Conservation (phyloP, 53 echinoderm and acorn worm species). For the Mesocentrotus franciscanus region DNA sequence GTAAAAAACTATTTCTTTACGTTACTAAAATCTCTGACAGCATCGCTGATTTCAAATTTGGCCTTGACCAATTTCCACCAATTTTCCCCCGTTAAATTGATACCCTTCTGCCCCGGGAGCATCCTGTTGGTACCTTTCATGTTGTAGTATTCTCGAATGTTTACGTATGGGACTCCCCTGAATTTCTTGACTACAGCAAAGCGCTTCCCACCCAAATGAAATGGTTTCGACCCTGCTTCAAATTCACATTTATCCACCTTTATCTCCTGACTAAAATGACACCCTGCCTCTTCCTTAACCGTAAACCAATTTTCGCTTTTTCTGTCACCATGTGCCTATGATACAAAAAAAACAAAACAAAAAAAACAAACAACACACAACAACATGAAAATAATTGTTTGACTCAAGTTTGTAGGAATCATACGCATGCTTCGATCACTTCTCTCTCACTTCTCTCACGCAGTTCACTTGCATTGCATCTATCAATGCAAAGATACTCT, state of each 20-base stretch:
- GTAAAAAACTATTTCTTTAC: not conserved
- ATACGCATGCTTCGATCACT: constrained; percentile 17
- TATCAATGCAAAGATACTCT: not conserved
- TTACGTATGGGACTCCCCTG: constrained; percentile 41
- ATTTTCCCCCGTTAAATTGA: constrained; percentile 49
- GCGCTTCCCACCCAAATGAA: too few relatives aligned
- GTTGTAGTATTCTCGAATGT: constrained; percentile 37
- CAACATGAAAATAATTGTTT: too few relatives aligned
- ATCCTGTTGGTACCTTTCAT: constrained; percentile 29
- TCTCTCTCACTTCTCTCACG: constrained; percentile 1
- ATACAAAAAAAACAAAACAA: too few relatives aligned
- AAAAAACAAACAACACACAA: too few relatives aligned
- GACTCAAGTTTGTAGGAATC: too few relatives aligned
- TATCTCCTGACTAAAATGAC: too few relatives aligned
- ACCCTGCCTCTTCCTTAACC: too few relatives aligned
- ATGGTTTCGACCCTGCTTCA: too few relatives aligned
- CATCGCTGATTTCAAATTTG: not conserved
- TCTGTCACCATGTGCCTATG: too few relatives aligned
- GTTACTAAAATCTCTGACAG: not conserved
- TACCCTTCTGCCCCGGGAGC: constrained; percentile 38
- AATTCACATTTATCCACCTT: too few relatives aligned
- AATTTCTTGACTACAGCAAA: too few relatives aligned
- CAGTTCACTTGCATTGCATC: not conserved
- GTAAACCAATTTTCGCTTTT: too few relatives aligned
- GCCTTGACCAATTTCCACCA: constrained; percentile 22